Conservation (phyloP, 35 echinoderm and acorn worm genomes). For the Antedon bifida region DNA sequence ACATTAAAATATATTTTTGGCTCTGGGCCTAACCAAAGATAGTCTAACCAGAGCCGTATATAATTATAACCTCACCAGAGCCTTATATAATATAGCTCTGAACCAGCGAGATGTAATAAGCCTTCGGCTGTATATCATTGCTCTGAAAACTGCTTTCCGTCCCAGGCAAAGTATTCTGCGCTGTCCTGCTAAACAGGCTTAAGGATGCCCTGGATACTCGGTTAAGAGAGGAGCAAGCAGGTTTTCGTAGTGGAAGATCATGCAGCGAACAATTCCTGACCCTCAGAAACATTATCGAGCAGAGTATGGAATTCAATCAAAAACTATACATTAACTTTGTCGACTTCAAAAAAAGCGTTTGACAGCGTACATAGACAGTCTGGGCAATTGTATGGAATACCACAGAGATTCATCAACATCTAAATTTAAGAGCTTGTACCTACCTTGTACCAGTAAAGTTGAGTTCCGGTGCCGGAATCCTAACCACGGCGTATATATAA, state of each 20-base stretch:
- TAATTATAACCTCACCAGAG: no score
- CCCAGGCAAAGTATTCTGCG: background rate
- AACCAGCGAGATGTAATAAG: no score
- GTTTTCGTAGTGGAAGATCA: slow-evolving; percentile 8
- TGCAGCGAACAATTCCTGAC: slow-evolving; percentile 26
- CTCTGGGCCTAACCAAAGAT: no score
- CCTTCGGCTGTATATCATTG: no score
- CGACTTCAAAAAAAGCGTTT: slow-evolving; percentile 39
- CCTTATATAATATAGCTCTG: no score
- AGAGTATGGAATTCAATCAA: slow-evolving; percentile 7
- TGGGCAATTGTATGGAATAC: slow-evolving; percentile 35
- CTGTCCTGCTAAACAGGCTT: slow-evolving; percentile 12
- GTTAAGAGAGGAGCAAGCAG: slow-evolving; percentile 17
- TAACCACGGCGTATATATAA: no score
- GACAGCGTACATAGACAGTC: slow-evolving; percentile 12
- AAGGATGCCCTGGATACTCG: slow-evolving; percentile 4
- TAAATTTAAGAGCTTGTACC: background rate
- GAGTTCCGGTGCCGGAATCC: no score
- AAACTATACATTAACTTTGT: slow-evolving; percentile 24
- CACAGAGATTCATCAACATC: background rate
- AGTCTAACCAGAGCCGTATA: no score
- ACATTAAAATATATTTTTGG: no score
- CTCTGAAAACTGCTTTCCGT: no score
- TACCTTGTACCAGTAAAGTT: no score
- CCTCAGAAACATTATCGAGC: slow-evolving; percentile 32